Evolutionary conservation across 2,888 invertebrate species (phyloP).

Genomic region (Pimpla rufipes): DNA sequence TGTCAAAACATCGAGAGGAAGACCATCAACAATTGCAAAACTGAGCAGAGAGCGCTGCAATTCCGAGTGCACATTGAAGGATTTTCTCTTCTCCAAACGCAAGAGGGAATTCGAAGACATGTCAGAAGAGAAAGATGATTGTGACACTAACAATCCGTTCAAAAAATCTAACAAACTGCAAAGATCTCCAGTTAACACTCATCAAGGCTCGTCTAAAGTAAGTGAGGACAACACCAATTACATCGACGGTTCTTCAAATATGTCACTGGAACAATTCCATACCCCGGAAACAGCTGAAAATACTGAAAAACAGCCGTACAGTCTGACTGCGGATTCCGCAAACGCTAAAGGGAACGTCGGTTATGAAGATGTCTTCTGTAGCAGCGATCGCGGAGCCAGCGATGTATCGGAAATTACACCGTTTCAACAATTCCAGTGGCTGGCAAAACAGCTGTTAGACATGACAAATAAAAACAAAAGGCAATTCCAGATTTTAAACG

Average conservation of each 20-base stretch:
- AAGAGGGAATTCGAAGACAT: constrained; percentile 15
- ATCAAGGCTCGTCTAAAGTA: too few species aligned
- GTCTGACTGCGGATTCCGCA: too few species aligned
- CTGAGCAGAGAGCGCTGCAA: constrained; percentile 17
- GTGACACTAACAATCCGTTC: background rate
- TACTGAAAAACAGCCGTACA: too few species aligned
- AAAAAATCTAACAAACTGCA: constrained; percentile 18
- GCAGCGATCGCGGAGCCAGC: background rate
- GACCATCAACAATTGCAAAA: constrained; percentile 6
- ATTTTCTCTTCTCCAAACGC: constrained; percentile 12
- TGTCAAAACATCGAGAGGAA: constrained; percentile 24
- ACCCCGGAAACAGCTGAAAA: too few species aligned
- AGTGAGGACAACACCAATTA: too few species aligned
- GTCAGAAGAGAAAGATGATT: background rate
- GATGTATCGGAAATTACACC: background rate
- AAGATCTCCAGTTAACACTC: constrained; percentile 8
- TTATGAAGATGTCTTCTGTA: too few species aligned
- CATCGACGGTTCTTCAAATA: too few species aligned
- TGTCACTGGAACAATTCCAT: too few species aligned
- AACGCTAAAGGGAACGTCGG: too few species aligned
- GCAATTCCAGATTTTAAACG: constrained; percentile 20
- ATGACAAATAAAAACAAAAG: constrained; percentile 18
- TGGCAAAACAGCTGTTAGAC: constrained; percentile 21
- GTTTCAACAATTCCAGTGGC: constrained; percentile 18
- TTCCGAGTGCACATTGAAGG: constrained; percentile 29